Conservation (phyloP, 2,888 invertebrate species). For the Stegana nigrithorax region DNA sequence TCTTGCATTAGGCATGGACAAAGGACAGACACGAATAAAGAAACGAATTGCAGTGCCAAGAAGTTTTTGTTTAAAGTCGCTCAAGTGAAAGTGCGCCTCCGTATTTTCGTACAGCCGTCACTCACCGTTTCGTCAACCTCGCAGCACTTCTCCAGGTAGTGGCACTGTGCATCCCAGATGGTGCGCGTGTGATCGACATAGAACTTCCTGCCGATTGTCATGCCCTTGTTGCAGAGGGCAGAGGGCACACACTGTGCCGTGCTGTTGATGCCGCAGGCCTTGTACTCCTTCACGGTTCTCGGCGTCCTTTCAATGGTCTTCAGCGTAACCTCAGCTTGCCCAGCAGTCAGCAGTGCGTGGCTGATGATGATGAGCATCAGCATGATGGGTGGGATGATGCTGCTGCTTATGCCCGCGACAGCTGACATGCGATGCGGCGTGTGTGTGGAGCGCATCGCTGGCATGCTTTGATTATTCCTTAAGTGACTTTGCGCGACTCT, state of each 20-base stretch:
- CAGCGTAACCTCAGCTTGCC: no score
- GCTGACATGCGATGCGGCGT: not conserved
- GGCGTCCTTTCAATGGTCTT: constrained; percentile 1
- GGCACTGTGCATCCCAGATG: constrained; percentile 35
- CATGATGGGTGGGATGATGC: no score
- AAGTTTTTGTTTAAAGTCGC: no score
- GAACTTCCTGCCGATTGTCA: constrained; percentile 37
- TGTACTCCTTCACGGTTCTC: constrained; percentile 15
- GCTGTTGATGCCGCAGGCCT: constrained; percentile 28
- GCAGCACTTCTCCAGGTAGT: constrained; percentile 49
- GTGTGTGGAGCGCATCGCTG: not conserved
- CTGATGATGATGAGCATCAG: no score
- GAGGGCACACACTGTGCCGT: constrained; percentile 39
- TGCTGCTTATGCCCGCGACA: no score
- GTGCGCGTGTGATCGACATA: constrained; percentile 44
- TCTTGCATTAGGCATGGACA: no score
- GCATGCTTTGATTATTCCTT: constrained; percentile 16
- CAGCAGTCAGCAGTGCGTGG: no score
- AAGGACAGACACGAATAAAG: no score
- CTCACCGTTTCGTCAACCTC: constrained; percentile 33
- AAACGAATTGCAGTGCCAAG: no score
- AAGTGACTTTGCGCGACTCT: constrained; percentile 8
- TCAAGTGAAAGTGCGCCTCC: no score
- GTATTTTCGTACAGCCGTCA: no score
- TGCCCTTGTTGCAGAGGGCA: constrained; percentile 42